Percentiles rank a stretch among this genome's conserved stretches.
Conservation (phyloP, 2,113 vertebrate species). For the Muscicapa adusta region DNA sequence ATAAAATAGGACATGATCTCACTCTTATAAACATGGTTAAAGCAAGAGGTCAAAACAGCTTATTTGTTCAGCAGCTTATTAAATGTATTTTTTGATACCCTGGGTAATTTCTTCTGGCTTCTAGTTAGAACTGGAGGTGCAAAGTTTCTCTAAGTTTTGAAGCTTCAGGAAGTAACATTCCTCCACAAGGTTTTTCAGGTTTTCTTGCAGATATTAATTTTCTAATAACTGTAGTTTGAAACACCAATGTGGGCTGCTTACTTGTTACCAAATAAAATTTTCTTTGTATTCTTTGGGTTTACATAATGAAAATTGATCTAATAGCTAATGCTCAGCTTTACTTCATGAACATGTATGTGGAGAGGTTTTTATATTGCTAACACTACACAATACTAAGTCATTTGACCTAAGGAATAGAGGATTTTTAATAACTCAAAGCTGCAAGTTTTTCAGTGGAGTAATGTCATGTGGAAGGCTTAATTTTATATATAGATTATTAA, state of each 20-base stretch:
- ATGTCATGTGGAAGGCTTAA: accelerated
- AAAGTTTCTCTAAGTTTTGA: not conserved
- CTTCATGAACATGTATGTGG: not conserved
- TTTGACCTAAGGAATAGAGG: not conserved
- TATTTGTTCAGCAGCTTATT: not conserved
- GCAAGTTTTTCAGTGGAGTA: not conserved
- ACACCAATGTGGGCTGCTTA: not conserved
- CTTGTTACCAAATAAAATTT: not conserved
- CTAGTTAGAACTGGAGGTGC: not conserved
- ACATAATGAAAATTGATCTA: not conserved
- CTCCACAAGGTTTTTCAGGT: not conserved
- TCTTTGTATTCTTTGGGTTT: not conserved
- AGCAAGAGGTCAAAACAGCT: not conserved
- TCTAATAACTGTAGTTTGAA: not conserved
- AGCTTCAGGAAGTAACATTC: not conserved
- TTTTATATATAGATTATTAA: not conserved
- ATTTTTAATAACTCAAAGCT: not conserved
- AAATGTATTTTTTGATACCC: not conserved
- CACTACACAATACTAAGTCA: not conserved
- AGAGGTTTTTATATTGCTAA: not conserved
- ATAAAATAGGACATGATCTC: not conserved
- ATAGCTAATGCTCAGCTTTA: not conserved
- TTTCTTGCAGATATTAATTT: not conserved
- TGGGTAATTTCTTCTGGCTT: not conserved
- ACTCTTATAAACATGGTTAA: not conserved